These are phyloP conservation scores for Cladorhizidae sp. DNA, from an alignment of 37 sponge, comb jelly and placozoan species.

Conservation along the genomic window DNA sequence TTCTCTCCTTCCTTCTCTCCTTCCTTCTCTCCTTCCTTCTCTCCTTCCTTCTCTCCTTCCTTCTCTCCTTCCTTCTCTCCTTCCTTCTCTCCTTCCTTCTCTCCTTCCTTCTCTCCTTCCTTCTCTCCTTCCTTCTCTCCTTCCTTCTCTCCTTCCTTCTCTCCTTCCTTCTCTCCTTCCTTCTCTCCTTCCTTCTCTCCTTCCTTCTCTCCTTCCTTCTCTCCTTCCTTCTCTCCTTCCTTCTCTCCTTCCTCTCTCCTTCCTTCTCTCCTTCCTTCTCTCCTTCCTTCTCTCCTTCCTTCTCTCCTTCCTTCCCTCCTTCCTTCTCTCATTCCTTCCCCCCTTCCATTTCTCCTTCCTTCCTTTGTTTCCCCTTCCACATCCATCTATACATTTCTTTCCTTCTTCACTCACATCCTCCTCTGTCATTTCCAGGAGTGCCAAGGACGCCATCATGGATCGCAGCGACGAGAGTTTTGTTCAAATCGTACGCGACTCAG, in stretches of 20 bases:
- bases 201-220: too few relatives aligned
- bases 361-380: background rate
- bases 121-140: too few relatives aligned
- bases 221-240: too few relatives aligned
- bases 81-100: background rate
- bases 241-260: too few relatives aligned
- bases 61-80: background rate
- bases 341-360: background rate
- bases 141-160: too few relatives aligned
- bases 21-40: too few relatives aligned
- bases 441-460: constrained; percentile 45
- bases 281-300: too few relatives aligned
- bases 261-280: too few relatives aligned
- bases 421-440: constrained; percentile 9
- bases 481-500: constrained; percentile 29
- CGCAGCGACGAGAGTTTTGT: constrained; percentile 40
- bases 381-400: background rate
- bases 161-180: too few relatives aligned
- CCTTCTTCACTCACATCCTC: background rate
- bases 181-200: too few relatives aligned
- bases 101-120: background rate
- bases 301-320: background rate
- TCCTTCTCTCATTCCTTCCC: background rate
- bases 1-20: too few relatives aligned
- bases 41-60: background rate